These are phyloP conservation scores for Hydropsyche betteni DNA, from an alignment of 2,888 invertebrate genomes.

Conservation along the genomic window DNA sequence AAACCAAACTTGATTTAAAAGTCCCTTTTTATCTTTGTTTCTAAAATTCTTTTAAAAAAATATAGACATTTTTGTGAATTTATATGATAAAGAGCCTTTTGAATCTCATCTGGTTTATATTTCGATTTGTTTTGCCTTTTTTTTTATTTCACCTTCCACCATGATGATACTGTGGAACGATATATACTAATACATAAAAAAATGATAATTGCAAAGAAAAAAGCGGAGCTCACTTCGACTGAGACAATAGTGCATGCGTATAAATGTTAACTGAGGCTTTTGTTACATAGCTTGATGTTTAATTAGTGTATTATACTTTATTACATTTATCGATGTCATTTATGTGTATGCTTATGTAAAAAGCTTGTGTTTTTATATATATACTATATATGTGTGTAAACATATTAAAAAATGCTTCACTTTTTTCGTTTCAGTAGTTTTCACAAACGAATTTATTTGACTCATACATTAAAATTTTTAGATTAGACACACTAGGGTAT, in stretches of 20 bases:
- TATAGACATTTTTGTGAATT: no score
- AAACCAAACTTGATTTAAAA: not conserved
- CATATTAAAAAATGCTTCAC: no score
- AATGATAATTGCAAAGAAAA: slow-evolving; percentile 27
- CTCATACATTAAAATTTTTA: no score
- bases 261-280: slow-evolving; percentile 34
- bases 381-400: no score
- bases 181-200: slow-evolving; percentile 1
- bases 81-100: not conserved
- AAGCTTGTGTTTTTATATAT: no score
- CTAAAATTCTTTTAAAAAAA: not conserved
- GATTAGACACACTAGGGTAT: no score
- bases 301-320: slow-evolving; percentile 11
- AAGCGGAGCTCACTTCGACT: slow-evolving; percentile 48
- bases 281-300: slow-evolving; percentile 27
- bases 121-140: slow-evolving; percentile 29
- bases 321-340: slow-evolving; percentile 15
- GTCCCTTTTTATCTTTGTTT: not conserved
- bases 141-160: slow-evolving; percentile 35
- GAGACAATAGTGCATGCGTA: slow-evolving; percentile 50
- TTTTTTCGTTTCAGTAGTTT: no score
- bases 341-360: not conserved
- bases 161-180: slow-evolving; percentile 21
- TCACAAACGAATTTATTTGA: no score
- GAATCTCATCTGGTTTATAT: slow-evolving; percentile 19